Evolutionary conservation across 2,888 invertebrate genomes (phyloP), one percentile per base, ranked within the genome.

Genomic region (Campoplex nolae): DNA sequence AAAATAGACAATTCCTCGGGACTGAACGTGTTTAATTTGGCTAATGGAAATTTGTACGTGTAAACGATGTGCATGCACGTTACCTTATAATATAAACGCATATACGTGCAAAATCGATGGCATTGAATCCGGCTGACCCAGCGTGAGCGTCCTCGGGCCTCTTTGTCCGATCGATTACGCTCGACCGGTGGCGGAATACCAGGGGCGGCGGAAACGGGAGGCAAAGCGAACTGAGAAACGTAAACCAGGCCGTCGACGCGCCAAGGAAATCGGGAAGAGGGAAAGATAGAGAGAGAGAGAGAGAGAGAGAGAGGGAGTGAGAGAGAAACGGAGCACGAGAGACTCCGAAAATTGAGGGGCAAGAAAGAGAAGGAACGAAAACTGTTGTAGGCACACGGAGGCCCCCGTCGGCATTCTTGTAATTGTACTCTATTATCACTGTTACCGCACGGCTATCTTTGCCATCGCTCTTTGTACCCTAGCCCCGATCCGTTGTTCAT

Each of bases 361-460:
- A 56, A 78, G 74, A 62, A 76, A 71, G 62, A 84, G 73, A 83
- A 73, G 42, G 65, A 76, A 77, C 74, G 74, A 28, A 23, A 62
- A 78, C 67, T 78, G 74, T 80, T 67, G 74, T 54, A 75, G 81
- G 54, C 58, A 54, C 76, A 81, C 62, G 0, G 62, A 62, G 85
- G 79, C 70, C 88, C 83, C 88, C 79, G 78, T 85, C 87, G 88
- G 88, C 85, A 89, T 90, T 89, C 90, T 90, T 89, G 89, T 90
- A 90, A 90, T 90, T 89, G 90, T 88, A 89, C 90, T 90, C 88
- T 86, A 90, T 90, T 89, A 90, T 89, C 89, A 89, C 86, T 89
- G 88, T 89, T 89, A 89, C 90, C 88, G 80, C 86, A 88, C 86
- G 88, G 82, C 87, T 89, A 89, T 90, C 89, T 88, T 89, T 88